A percentile compares a stretch with the other conserved stretches of the same genome.
These are phyloP conservation scores for Incurvaria masculella DNA, from an alignment of 2,888 invertebrate genomes.

Conservation along the genomic window DNA sequence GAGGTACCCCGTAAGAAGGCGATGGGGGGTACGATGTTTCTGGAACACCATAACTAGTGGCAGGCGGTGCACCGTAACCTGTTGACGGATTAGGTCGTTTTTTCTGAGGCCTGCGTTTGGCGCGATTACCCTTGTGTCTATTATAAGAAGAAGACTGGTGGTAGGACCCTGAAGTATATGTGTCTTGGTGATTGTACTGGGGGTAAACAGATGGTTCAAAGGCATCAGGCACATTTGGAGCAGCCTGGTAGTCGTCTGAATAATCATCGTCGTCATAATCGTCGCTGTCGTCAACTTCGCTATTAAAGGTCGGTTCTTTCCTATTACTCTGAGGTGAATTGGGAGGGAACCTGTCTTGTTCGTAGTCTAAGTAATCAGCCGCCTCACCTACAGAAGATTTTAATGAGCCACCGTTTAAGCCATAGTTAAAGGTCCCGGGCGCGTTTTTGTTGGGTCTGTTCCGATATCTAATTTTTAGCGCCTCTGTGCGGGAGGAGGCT, in stretches of 20 bases:
- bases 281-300: conserved; percentile 1
- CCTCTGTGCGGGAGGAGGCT: background rate
- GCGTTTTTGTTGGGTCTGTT: background rate
- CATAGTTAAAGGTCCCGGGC: background rate
- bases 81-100: conserved; percentile 10
- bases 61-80: conserved; percentile 9
- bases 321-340: background rate
- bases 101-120: conserved; percentile 5
- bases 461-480: background rate
- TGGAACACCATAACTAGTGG: conserved; percentile 13
- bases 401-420: background rate
- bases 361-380: background rate
- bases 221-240: background rate
- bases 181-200: background rate
- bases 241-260: background rate
- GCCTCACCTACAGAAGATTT: background rate
- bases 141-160: background rate
- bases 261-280: conserved; percentile 5
- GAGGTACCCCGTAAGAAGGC: background rate
- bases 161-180: background rate
- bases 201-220: background rate
- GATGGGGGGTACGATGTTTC: conserved; percentile 10
- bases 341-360: background rate
- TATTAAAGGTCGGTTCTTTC: background rate
- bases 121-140: conserved; percentile 2